These are phyloP conservation scores for Drosophila quinaria DNA, from an alignment of 2,888 invertebrate species.

Conservation along the genomic window DNA sequence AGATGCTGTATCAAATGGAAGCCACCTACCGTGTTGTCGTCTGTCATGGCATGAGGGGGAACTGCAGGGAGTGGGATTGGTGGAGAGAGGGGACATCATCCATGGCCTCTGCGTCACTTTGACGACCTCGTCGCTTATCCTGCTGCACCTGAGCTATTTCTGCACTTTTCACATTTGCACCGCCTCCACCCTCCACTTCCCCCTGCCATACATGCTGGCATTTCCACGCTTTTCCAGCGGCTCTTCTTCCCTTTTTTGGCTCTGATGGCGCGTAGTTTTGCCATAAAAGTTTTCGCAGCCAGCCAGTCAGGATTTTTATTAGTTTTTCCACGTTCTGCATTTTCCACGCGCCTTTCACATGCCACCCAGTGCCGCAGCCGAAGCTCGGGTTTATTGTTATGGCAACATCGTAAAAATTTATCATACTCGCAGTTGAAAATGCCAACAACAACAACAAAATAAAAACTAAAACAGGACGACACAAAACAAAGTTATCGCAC, in stretches of 20 bases:
- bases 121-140: slow-evolving; percentile 73
- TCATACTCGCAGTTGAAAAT: slow-evolving; percentile 72
- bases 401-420: slow-evolving; percentile 81
- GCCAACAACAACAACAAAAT: slow-evolving; percentile 34
- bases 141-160: slow-evolving; percentile 76
- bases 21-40: slow-evolving; percentile 25
- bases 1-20: slow-evolving; percentile 46
- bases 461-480: slow-evolving; percentile 37
- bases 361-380: slow-evolving; percentile 61
- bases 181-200: not conserved
- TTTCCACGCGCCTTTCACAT: slow-evolving; percentile 77
- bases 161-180: slow-evolving; percentile 77
- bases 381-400: slow-evolving; percentile 79
- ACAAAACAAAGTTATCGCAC: slow-evolving; percentile 79
- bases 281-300: slow-evolving; percentile 74
- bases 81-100: slow-evolving; percentile 5
- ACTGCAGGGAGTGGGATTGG: not conserved
- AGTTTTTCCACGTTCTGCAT: slow-evolving; percentile 76
- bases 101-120: slow-evolving; percentile 60
- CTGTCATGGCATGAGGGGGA: not conserved
- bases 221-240: slow-evolving; percentile 51
- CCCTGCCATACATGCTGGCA: slow-evolving; percentile 26
- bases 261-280: slow-evolving; percentile 73
- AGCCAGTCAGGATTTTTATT: slow-evolving; percentile 76
- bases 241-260: slow-evolving; percentile 37